These are phyloP conservation scores for Brachyhypopomus occidentalis DNA, from an alignment of 2,113 vertebrate species.

Conservation along the genomic window DNA sequence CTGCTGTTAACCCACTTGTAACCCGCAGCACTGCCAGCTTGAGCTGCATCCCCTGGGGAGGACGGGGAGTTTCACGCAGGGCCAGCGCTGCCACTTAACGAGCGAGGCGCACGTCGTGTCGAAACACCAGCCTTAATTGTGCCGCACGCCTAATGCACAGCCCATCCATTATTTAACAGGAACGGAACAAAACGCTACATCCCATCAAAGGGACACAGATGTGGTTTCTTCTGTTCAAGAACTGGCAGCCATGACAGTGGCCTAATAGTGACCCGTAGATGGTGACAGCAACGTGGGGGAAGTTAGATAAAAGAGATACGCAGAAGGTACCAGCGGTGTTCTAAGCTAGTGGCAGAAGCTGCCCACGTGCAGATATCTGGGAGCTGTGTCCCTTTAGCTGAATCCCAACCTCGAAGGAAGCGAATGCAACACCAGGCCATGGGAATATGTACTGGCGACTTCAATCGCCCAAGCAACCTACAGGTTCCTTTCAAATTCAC, in stretches of 20 bases:
- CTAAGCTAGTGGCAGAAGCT: constrained; percentile 51
- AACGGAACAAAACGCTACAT: constrained; percentile 64
- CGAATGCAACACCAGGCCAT: neutral
- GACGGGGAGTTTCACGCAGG: constrained; percentile 7
- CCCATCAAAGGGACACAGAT: constrained; percentile 58
- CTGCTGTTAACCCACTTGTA: too few relatives aligned
- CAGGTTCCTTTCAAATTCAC: neutral
- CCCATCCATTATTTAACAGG: constrained; percentile 74
- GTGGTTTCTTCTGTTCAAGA: constrained; percentile 54
- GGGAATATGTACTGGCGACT: neutral
- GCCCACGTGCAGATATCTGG: constrained; percentile 13
- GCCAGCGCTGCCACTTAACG: constrained; percentile 28
- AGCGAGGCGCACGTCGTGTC: constrained; percentile 42
- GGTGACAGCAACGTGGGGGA: constrained; percentile 58
- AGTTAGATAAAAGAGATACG: constrained; percentile 16
- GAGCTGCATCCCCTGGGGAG: neutral
- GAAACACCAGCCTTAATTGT: constrained; percentile 54
- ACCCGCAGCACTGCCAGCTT: too few relatives aligned
- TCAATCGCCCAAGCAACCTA: constrained; percentile 16
- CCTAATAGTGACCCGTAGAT: constrained; percentile 53
- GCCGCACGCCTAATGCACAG: constrained; percentile 60
- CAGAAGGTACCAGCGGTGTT: constrained; percentile 47
- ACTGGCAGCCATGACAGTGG: constrained; percentile 49
- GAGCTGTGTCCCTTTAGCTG: neutral
- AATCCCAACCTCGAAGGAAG: constrained; percentile 4